Base-by-base conservation (phyloP, 1,140 invertebrate species). In the Camponotus vicinus region DNA sequence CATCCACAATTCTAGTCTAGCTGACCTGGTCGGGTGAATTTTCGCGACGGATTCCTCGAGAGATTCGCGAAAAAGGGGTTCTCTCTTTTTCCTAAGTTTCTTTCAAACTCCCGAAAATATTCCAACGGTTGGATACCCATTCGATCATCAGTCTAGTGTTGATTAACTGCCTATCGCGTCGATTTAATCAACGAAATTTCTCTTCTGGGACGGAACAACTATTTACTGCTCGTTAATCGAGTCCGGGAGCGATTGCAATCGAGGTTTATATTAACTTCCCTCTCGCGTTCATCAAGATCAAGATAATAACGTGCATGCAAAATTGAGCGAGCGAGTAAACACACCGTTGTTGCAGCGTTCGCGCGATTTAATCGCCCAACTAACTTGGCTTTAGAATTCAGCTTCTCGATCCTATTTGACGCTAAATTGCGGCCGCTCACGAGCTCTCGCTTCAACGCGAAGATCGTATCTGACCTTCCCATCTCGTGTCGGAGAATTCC, bases 1-100 rank as follows among this genome's bases (percentile, higher is more conserved):
- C 93, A 93, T 79, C 84, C 64, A 21, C 32, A 52, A 5, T 52
- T 52, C 49, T 52, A 52, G 61, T 40, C 59, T 37, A 88, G 88
- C 86, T 79, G 21, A 66, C 82, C 45, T 27, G 27, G 27, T 70
- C 61, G 40, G n/a, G 27, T 45, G 63, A 57, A 15, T 32, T 79
- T 45, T 70, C 64, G n/a, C 64, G 45, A 52, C n/a, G 2, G 21
- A 13, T 52, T 55, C 45, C 55, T 27, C 32, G 7, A 42, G 6
- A 27, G n/a, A 37, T 6, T 3, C 27, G n/a, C 13, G n/a, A 40
- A 9, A 79, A 34, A 66, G 42, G 7, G 18, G 13, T 32, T 15
- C 34, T 34, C 11, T 11, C 21, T 11, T 21, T 34, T 32, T 1
- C 15, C n/a, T 37, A 13, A 61, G 42, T 64, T 42, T 42, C 1